Evolutionary conservation across 2,797 vertebrate species (phyloP), one percentile per base, ranked within the genome.

Genomic region (Rhabdophis nuchalis): DNA sequence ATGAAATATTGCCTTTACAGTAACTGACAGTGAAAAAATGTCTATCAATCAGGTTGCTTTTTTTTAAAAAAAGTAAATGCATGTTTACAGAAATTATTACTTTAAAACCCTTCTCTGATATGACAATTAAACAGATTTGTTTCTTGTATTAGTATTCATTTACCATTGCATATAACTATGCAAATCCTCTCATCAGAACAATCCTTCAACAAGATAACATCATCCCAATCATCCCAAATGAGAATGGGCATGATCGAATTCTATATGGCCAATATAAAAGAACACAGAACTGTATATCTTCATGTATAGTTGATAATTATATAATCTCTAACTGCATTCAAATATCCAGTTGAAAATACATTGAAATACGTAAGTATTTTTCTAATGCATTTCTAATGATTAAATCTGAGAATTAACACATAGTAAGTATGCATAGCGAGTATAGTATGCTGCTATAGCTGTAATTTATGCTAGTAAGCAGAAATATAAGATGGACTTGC

Each of bases 1-100:
- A 97, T 97, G 96, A 95, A 94, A 92, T 94, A 95, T 68, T 94
- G 86, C 52, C 93, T 95, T 94, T 94, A 58, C 23, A 58, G 23
- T 58, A 96, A 95, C 82, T 50, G 93, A 95, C 92, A 95, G 94
- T 25, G 92, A 89, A 89, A 93, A 94, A 91, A 92, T 89, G 95
- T 95, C 50, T 50, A 52, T 25, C 92, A 68, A 86, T 2, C 13
- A n/a, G 32, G 10, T 92, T 90, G 87, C 54, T 56, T 8, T 25
- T 61, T 27, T 0, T 1, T 36, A 72, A 5, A n/a, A 2, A 36
- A 52, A 36, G 18, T 4, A 56, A 46, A 46, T 11, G 77, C 16
- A 68, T 68, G 91, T 27, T 0, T n/a, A 87, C 20, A 82, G 41
- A 58, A 86, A 91, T 20, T 13, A 27, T 93, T 57, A 90, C 57